Evolutionary conservation across 1,140 invertebrate genomes (phyloP), one percentile per base, ranked within the genome.

Genomic region (Cherax quadricarinatus): DNA sequence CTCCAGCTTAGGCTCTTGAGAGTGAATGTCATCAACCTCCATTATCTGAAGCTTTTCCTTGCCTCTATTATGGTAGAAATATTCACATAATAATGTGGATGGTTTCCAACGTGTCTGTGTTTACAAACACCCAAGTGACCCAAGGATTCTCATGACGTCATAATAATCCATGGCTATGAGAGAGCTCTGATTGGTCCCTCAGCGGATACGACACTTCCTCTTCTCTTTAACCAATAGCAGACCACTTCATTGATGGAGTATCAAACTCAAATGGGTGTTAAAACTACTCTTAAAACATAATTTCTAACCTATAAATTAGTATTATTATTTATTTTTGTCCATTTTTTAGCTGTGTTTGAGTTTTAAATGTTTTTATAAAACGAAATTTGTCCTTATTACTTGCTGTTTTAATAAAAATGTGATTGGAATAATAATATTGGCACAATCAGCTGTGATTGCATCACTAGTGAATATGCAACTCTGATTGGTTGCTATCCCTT

Each of bases 41-140:
- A 90, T 90, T 30, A 84, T 84, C 57, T n/a, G 24, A 30, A 53
- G 57, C 75, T 12, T 51, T 57, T 48, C 16, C 73, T 88, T 49
- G 30, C 51, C 78, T 80, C 75, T 48, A 21, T 7, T 14, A 48
- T 16, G 24, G 62, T 24, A n/a, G 18, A 84, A 84, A 4, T 84
- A 73, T 90, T 48, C 66, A 85, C 88, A 90, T 90, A 90, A 90
- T 90, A 90, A 75, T 90, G 73, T 48, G n/a, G 24, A 90, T 75
- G 88, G 78, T 84, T 83, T 84, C 88, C 88, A 90, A 90, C 88
- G 88, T 90, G 88, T 90, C 88, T 90, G 85, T 90, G 88, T 90
- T 90, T 90, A 90, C 88, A 90, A 90, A 90, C 88, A 88, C 86
- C 86, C 41, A 79, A 88, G 86, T 88, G 51, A 78, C 82, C 82